Evolutionary conservation across 2,113 vertebrate species (phyloP), one percentile per base, ranked within the genome.

Genomic region (Erythrocebus patas): DNA sequence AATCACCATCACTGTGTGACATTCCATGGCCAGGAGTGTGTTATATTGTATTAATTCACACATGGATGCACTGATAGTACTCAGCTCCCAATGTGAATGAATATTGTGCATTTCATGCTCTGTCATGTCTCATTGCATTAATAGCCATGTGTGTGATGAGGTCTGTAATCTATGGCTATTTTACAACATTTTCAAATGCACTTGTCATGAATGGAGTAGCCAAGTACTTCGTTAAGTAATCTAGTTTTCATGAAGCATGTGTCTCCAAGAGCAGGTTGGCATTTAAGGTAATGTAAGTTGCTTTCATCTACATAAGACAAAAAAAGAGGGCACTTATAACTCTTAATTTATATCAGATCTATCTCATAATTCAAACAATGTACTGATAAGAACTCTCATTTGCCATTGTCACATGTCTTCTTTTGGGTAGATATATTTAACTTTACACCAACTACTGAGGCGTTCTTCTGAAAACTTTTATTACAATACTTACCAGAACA

Each of bases 101-200:
- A 66, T 89, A 43, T 48, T 93, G 66, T 5, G 12, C 68, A 81
- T 95, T 96, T 87, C 79, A 96, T 80, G 68, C n/a, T 90, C 87
- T 95, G 88, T 80, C 93, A 59, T 80, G 38, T 96, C 75, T 97
- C 93, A 93, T 92, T 97, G 55, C 50, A 92, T 91, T 94, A 70
- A 94, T 57, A 94, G 43, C 38, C 57, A 52, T 45, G 45, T 14
- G 12, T 85, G 40, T 80, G 18, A 92, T 73, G 35, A 84, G 64
- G 75, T 76, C 40, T 35, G 22, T 50, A 79, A 91, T 93, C 73
- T 87, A 55, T 66, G 83, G 11, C 75, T 95, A 27, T 97, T 84
- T 91, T 90, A 50, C 27, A 92, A 68, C 43, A 72, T 43, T 94
- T 93, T 88, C 20, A 76, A 86, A 52, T 70, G 55, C 5, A 92